Percentiles rank a stretch among this genome's conserved stretches.
Evolutionary conservation across 2,113 vertebrate species (phyloP).

Genomic region (Hippolais icterina): DNA sequence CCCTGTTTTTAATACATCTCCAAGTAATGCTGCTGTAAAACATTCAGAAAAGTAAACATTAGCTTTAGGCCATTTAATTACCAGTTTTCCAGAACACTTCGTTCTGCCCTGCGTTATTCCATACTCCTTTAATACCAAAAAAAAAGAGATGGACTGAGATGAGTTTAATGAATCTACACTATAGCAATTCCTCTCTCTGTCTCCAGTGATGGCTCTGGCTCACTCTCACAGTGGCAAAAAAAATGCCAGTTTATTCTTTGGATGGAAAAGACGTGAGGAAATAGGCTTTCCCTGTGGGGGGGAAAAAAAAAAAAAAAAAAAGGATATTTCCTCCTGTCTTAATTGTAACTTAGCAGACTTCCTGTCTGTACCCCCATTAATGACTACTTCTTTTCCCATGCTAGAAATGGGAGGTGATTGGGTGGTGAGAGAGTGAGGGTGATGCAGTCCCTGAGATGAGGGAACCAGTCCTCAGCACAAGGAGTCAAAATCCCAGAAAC

Average conservation of each 20-base stretch:
- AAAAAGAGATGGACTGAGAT: conserved; percentile 38
- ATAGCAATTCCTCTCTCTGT: not conserved
- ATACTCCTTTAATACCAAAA: conserved; percentile 67
- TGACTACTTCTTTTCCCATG: not conserved
- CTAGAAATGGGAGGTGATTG: not conserved
- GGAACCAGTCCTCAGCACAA: not conserved
- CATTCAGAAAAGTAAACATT: conserved; percentile 80
- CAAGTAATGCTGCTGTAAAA: conserved; percentile 77
- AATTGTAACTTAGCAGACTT: not conserved
- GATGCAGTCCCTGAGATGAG: not conserved
- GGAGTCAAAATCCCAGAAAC: not conserved
- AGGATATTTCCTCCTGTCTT: not conserved
- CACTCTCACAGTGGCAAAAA: not conserved
- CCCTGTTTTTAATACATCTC: conserved; percentile 68
- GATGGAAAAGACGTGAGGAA: not conserved
- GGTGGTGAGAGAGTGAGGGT: not conserved
- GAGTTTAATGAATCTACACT: conserved; percentile 35
- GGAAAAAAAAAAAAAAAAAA: not conserved
- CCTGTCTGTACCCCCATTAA: not conserved
- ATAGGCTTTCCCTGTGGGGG: not conserved
- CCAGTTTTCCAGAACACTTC: conserved; percentile 74
- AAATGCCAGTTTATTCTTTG: not conserved
- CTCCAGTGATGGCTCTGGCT: not conserved
- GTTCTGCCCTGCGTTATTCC: conserved; percentile 74
- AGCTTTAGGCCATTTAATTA: conserved; percentile 80